phyloP scores from a whole-genome alignment of 2,888 invertebrate species.

The Meandrusa payeni region DNA sequence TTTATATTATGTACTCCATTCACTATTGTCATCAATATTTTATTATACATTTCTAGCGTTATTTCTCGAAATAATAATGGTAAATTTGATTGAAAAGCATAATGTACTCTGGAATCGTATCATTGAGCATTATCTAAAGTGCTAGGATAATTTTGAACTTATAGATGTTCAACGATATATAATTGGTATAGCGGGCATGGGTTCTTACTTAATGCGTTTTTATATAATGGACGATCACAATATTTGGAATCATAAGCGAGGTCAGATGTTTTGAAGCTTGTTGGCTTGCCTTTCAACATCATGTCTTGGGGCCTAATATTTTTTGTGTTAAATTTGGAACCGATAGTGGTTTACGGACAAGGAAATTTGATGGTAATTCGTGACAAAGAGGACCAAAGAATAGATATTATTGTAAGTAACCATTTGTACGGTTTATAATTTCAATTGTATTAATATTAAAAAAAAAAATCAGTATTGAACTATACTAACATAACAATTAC shows the following conservation, averaged over 20 bases:
- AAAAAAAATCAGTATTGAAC: not conserved
- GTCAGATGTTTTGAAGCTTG: too few species aligned
- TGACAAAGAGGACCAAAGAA: conserved; percentile 19
- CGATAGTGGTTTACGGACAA: not conserved
- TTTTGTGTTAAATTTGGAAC: not conserved
- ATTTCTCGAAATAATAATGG: conserved; percentile 1
- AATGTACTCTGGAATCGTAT: not conserved
- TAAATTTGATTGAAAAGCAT: conserved; percentile 5
- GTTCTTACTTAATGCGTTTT: not conserved
- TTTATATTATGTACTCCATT: too few species aligned
- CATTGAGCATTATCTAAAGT: not conserved
- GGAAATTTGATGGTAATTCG: conserved; percentile 2
- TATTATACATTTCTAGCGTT: not conserved
- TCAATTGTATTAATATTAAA: not conserved
- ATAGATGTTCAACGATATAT: too few species aligned
- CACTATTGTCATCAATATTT: not conserved
- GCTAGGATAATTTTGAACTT: not conserved
- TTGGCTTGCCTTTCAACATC: not conserved
- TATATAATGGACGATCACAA: not conserved
- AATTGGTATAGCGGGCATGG: too few species aligned
- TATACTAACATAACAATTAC: conserved; percentile 32
- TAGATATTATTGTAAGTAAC: conserved; percentile 21
- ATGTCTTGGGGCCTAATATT: conserved; percentile 5
- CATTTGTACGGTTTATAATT: not conserved
- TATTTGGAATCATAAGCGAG: too few species aligned